phyloP scores from a whole-genome alignment of 2,888 invertebrate species.

The Tanytarsus gracilentus region DNA sequence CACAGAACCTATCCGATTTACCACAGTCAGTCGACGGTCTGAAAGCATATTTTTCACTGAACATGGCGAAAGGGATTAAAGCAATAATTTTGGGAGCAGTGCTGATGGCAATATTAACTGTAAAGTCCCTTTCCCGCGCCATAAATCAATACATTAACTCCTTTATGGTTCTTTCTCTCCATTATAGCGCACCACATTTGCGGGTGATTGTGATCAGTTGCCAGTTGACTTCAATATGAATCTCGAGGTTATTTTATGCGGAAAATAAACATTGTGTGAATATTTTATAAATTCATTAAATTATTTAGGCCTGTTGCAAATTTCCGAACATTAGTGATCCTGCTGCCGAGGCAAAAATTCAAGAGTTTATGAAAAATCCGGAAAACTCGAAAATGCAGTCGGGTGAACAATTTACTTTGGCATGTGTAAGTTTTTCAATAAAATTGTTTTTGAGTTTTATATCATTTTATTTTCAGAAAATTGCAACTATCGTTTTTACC shows the following conservation, averaged over 20 bases:
- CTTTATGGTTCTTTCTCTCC: not conserved
- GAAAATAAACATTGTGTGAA: not conserved
- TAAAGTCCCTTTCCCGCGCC: too few species aligned
- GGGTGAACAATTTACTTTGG: not conserved
- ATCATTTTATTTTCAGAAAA: not conserved
- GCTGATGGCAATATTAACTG: too few species aligned
- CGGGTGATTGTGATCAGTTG: not conserved
- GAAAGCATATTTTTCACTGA: too few species aligned
- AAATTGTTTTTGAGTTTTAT: not conserved
- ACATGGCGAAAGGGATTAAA: too few species aligned
- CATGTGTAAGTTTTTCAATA: constrained; percentile 7
- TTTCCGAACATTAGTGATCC: not conserved
- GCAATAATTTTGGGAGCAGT: too few species aligned
- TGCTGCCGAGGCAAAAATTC: not conserved
- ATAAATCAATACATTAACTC: not conserved
- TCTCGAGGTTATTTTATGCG: not conserved
- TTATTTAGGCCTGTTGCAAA: not conserved
- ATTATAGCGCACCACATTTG: not conserved
- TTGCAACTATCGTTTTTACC: not conserved
- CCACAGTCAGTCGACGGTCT: too few species aligned
- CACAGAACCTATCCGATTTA: too few species aligned
- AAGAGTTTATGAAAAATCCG: not conserved
- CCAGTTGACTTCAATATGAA: not conserved
- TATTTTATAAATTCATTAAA: not conserved
- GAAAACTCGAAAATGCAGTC: not conserved